phyloP scores from a whole-genome alignment of 2,888 invertebrate species.

The Athalia circularis region DNA sequence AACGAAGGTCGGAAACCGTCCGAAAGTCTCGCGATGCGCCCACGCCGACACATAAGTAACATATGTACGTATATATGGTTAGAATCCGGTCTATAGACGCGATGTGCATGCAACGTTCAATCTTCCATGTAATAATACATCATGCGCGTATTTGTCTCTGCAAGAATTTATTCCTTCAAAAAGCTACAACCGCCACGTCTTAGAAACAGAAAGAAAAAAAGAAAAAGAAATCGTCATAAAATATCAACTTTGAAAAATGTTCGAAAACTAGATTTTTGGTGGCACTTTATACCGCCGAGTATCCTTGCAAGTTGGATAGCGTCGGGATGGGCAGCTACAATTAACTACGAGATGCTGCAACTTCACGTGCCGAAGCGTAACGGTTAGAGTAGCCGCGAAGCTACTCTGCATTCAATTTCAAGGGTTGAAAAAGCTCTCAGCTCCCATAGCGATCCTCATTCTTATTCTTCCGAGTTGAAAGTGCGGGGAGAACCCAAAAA shows the following conservation, averaged over 20 bases:
- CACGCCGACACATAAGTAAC: slow-evolving; percentile 27
- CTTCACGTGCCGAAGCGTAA: background rate
- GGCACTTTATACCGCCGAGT: too few relatives aligned
- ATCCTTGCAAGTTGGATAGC: too few relatives aligned
- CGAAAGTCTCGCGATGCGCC: slow-evolving; percentile 45
- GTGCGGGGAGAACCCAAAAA: background rate
- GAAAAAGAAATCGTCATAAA: background rate
- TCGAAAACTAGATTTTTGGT: too few relatives aligned
- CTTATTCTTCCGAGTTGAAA: too few relatives aligned
- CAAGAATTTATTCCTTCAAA: background rate
- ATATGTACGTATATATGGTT: too few relatives aligned
- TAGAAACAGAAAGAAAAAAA: background rate
- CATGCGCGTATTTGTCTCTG: background rate
- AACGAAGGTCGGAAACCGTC: slow-evolving; percentile 70
- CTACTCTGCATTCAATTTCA: background rate
- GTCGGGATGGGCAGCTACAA: too few relatives aligned
- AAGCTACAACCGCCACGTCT: background rate
- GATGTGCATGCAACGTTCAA: slow-evolving; percentile 30
- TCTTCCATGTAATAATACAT: background rate
- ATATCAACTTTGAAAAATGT: background rate
- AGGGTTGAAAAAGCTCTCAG: too few relatives aligned
- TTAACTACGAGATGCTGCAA: too few relatives aligned
- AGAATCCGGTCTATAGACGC: slow-evolving; percentile 17
- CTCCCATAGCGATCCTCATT: too few relatives aligned
- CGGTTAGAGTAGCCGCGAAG: slow-evolving; percentile 31